A percentile compares a stretch with the other conserved stretches of the same genome.
Evolutionary conservation across 2,888 invertebrate species (phyloP).

Genomic region (Agonopterix alstromeriana): DNA sequence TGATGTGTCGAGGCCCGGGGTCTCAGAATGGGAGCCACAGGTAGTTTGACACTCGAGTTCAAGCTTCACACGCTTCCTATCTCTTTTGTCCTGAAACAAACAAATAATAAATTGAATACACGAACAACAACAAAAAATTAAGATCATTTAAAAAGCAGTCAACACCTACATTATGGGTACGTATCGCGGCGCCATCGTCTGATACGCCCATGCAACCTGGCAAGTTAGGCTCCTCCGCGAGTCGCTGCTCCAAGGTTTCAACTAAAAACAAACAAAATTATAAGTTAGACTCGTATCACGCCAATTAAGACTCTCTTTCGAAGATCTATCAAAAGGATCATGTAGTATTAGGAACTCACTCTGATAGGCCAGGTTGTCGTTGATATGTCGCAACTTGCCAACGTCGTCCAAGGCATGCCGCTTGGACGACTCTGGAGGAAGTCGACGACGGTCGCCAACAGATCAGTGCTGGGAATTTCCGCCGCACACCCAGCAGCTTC

Average conservation of each 20-base stretch:
- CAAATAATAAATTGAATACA: background rate
- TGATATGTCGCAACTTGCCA: constrained; percentile 21
- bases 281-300: no score
- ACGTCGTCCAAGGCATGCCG: constrained; percentile 16
- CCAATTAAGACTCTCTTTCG: no score
- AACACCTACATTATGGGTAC: no score
- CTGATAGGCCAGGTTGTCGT: constrained; percentile 26
- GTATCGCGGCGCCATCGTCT: no score
- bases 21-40: no score
- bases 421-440: constrained; percentile 17
- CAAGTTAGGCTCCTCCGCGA: constrained; percentile 8
- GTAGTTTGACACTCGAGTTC: background rate
- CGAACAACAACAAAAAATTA: no score
- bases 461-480: constrained; percentile 9
- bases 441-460: constrained; percentile 28
- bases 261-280: constrained; percentile 11
- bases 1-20: no score
- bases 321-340: no score
- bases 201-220: no score
- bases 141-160: no score
- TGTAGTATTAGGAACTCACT: no score
- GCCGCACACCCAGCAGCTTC: constrained; percentile 17
- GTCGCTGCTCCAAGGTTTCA: constrained; percentile 9
- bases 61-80: background rate
- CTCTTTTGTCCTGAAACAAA: background rate